These are phyloP conservation scores for Eurosta solidaginis DNA, from an alignment of 1,140 invertebrate genomes.

Conservation along the genomic window DNA sequence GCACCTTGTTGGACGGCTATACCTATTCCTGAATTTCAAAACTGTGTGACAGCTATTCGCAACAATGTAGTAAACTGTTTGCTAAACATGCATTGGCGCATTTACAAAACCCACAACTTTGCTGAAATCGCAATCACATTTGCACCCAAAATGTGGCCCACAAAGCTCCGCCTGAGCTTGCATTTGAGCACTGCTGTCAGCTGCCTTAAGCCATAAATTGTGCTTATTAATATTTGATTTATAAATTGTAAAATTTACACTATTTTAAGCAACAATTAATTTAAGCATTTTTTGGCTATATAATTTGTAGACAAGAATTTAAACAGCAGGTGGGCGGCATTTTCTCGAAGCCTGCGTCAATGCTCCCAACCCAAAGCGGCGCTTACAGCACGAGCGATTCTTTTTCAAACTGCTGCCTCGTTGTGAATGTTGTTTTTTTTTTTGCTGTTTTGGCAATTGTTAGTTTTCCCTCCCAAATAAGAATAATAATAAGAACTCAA, in stretches of 20 bases:
- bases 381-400: too few relatives aligned
- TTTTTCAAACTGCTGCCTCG: background rate
- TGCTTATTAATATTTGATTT: background rate
- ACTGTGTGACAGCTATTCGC: too few relatives aligned
- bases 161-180: background rate
- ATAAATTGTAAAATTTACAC: background rate
- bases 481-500: too few relatives aligned
- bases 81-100: background rate
- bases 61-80: background rate
- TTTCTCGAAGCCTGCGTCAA: background rate
- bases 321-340: background rate
- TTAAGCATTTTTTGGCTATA: background rate
- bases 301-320: background rate
- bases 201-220: slow-evolving; percentile 18
- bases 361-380: background rate
- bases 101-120: background rate
- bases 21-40: too few relatives aligned
- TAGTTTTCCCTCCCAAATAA: too few relatives aligned
- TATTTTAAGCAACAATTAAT: slow-evolving; percentile 14
- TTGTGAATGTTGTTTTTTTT: background rate
- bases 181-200: background rate
- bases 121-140: background rate
- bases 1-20: too few relatives aligned
- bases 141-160: background rate
- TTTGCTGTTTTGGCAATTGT: background rate